These are phyloP conservation scores for Brachionus asplanchnoidis DNA, from an alignment of 1,140 invertebrate species.

Conservation along the genomic window DNA sequence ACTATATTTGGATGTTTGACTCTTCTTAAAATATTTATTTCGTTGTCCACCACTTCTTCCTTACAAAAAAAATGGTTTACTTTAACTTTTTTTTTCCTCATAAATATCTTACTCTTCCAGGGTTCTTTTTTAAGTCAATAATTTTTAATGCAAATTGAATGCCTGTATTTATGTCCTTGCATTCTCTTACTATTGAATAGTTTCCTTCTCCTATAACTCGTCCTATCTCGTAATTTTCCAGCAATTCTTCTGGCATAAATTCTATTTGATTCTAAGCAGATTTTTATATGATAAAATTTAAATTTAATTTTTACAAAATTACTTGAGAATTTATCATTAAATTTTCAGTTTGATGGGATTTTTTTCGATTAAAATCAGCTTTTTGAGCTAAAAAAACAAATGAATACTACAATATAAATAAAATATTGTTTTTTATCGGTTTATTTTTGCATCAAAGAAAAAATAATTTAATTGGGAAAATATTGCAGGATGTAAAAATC, in stretches of 20 bases:
- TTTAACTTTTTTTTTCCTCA: neutral
- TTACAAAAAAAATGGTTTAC: neutral
- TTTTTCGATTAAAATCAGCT: neutral
- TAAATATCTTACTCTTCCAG: neutral
- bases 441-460: too few relatives aligned
- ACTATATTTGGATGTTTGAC: constrained; percentile 56
- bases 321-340: constrained; percentile 4
- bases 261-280: neutral
- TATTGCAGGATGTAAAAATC: too few relatives aligned
- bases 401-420: neutral
- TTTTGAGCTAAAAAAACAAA: neutral
- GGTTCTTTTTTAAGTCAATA: neutral
- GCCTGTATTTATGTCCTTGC: constrained; percentile 32
- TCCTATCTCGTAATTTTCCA: constrained; percentile 31
- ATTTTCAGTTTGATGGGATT: neutral
- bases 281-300: too few relatives aligned
- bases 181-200: constrained; percentile 35
- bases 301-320: neutral
- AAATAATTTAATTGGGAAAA: too few relatives aligned
- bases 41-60: constrained; percentile 50
- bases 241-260: constrained; percentile 5
- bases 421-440: too few relatives aligned
- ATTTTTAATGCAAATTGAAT: constrained; percentile 41
- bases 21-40: constrained; percentile 53
- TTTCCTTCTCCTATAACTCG: constrained; percentile 37